Evolutionary conservation across 2,888 invertebrate genomes (phyloP).

Genomic region (Drosophila birchii): DNA sequence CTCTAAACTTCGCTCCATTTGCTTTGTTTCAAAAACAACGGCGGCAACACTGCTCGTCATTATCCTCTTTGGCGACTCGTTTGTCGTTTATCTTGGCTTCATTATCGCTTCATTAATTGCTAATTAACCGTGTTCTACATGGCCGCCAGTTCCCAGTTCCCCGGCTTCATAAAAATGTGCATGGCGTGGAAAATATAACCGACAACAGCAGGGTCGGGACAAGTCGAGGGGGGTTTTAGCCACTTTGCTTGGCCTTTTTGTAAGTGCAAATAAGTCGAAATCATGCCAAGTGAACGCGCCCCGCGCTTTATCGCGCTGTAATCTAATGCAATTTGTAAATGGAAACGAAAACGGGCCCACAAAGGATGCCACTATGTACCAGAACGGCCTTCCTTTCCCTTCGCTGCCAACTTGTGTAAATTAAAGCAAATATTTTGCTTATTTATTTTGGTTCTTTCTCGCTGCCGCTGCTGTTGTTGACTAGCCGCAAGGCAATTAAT

Average conservation of each 20-base stretch:
- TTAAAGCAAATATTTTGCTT: slow-evolving; percentile 77
- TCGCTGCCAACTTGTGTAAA: slow-evolving; percentile 44
- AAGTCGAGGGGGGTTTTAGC: slow-evolving; percentile 5
- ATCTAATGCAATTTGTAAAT: slow-evolving; percentile 80
- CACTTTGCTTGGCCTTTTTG: slow-evolving; percentile 68
- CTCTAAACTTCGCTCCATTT: neutral
- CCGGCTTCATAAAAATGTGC: slow-evolving; percentile 68
- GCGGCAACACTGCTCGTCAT: slow-evolving; percentile 25
- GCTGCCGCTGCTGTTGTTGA: slow-evolving; percentile 52
- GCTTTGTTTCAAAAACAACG: neutral
- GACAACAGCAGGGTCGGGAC: slow-evolving; percentile 11
- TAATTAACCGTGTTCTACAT: slow-evolving; percentile 83
- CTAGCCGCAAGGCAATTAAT: slow-evolving; percentile 75
- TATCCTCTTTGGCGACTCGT: slow-evolving; percentile 31
- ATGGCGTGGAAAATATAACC: slow-evolving; percentile 74
- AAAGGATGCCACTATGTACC: slow-evolving; percentile 36
- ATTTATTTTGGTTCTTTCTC: slow-evolving; percentile 60
- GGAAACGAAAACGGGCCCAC: slow-evolving; percentile 49
- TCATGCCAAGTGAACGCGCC: slow-evolving; percentile 75
- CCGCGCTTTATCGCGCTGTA: slow-evolving; percentile 72
- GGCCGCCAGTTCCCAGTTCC: slow-evolving; percentile 52
- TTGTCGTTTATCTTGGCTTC: slow-evolving; percentile 81
- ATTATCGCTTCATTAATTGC: slow-evolving; percentile 84
- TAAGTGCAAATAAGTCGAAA: slow-evolving; percentile 78
- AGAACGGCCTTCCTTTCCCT: neutral